Evolutionary conservation across 2,113 vertebrate species (phyloP), one percentile per base, ranked within the genome.

Genomic region (Sakesphorus luctuosus): DNA sequence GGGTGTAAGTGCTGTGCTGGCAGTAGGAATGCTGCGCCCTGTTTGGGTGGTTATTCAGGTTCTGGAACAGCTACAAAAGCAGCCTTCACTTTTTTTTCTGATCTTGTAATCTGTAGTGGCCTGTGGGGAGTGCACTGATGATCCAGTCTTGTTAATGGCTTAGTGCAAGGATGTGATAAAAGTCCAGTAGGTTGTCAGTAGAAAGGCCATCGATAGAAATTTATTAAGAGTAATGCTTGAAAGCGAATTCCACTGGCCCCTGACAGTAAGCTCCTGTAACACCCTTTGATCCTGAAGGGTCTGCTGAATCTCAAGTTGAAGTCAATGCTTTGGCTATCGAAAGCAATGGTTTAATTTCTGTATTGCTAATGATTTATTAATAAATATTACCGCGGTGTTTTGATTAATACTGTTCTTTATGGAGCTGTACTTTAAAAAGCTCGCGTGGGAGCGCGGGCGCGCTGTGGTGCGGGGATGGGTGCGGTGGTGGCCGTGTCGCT

Each of bases 111-210:
- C 73, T 75, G 40, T 53, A 63, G 49, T 38, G 81, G 50, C 53
- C 87, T 84, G 31, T 76, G 62, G 49, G 89, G 40, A 91, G 47
- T 1, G 1, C 66, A 33, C 74, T 24, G 71, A 44, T 61, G 84
- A 69, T 80, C 81, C 46, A 14, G 49, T 36, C 66, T 61, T 66
- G 87, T 89, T 91, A 82, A 50, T 73, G 93, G 87, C 78, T 94
- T 91, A 82, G 87, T 33, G 58, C 75, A 52, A 72, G 66, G 87
- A 67, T 93, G 78, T 81, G 91, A 35, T 56, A 72, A 17, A 89
- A 89, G 95, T 94, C 73, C 84, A 65, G 93, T 56, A 49, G 75
- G 87, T n/a, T 92, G 91, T 91, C 87, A 73, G 91, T 47, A 58
- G 91, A 87, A 78, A 89, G 87, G 53, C 89, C n/a, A 76, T 91